Percentiles rank a stretch among this genome's conserved stretches.
phyloP scores from a whole-genome alignment of 2,888 invertebrate species.

The Rugalucina vietnamica region DNA sequence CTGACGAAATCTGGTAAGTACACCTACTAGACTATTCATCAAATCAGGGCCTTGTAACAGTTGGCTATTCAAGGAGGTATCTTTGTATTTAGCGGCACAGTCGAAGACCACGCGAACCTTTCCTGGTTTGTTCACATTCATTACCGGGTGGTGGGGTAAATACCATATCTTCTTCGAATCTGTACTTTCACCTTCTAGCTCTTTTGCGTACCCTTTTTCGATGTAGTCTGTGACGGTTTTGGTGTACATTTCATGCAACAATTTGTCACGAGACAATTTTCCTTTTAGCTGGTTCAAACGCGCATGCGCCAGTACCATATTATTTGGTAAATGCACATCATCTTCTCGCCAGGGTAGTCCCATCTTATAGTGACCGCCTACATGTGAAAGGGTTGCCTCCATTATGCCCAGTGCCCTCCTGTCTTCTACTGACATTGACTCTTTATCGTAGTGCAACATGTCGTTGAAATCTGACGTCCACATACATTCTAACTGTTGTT shows the following conservation, averaged over 20 bases:
- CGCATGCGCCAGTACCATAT: constrained; percentile 27
- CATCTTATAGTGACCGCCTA: constrained; percentile 44
- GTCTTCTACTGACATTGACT: constrained; percentile 39
- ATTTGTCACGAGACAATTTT: constrained; percentile 19
- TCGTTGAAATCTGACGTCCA: constrained; percentile 41
- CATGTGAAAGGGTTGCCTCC: constrained; percentile 32
- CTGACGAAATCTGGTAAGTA: constrained; percentile 50
- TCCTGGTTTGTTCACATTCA: constrained; percentile 50
- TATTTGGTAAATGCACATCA: constrained; percentile 31
- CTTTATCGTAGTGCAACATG: not conserved
- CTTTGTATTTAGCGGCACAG: constrained; percentile 43
- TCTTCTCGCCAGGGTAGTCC: constrained; percentile 44
- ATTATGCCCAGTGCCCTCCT: constrained; percentile 5
- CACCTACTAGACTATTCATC: constrained; percentile 52
- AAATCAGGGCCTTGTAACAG: constrained; percentile 59
- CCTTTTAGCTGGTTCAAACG: constrained; percentile 14
- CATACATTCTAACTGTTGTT: constrained; percentile 22
- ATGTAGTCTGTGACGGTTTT: constrained; percentile 32
- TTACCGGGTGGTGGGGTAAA: constrained; percentile 56
- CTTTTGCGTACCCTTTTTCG: constrained; percentile 43
- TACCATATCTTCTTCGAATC: constrained; percentile 38
- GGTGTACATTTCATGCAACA: constrained; percentile 27
- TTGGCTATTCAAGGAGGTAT: constrained; percentile 51
- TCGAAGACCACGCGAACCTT: constrained; percentile 53
- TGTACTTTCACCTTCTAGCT: constrained; percentile 5